phyloP scores from a whole-genome alignment of 37 sponge, comb jelly and placozoan species.

The Oopsacas minuta region DNA sequence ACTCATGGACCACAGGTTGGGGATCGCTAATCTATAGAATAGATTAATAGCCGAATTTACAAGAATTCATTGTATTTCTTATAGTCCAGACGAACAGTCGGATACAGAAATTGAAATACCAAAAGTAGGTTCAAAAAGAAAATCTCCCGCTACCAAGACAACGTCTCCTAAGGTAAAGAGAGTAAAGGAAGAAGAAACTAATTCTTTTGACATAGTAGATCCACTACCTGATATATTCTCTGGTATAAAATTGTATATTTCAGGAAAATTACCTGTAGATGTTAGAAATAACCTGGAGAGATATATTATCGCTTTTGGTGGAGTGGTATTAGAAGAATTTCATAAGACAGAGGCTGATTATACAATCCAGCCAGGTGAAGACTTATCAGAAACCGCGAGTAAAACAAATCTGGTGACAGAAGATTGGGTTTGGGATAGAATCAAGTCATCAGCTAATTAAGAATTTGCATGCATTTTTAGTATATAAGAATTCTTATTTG shows the following conservation, averaged over 20 bases:
- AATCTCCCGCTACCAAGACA: background rate
- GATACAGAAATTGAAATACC: background rate
- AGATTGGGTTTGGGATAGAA: constrained; percentile 13
- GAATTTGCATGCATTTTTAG: background rate
- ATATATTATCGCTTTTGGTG: constrained; percentile 28
- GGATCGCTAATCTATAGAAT: too few species aligned
- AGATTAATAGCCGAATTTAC: too few species aligned
- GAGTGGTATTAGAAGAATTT: background rate
- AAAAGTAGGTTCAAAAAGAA: background rate
- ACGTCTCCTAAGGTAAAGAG: background rate
- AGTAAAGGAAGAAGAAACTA: background rate
- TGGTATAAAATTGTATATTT: constrained; percentile 18
- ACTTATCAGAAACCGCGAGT: constrained; percentile 10
- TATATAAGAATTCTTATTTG: background rate
- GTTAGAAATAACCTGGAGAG: background rate
- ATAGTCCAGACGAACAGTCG: background rate
- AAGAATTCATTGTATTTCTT: too few species aligned
- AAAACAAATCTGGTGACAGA: background rate
- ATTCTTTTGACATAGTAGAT: background rate
- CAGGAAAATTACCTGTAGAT: constrained; percentile 1
- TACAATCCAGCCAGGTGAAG: background rate
- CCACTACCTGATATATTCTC: constrained; percentile 17
- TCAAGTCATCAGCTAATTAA: background rate
- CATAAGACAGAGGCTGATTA: background rate
- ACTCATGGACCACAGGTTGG: too few species aligned